Evolutionary conservation across 2,797 vertebrate genomes (phyloP).

Genomic region (Crenuchus spilurus): DNA sequence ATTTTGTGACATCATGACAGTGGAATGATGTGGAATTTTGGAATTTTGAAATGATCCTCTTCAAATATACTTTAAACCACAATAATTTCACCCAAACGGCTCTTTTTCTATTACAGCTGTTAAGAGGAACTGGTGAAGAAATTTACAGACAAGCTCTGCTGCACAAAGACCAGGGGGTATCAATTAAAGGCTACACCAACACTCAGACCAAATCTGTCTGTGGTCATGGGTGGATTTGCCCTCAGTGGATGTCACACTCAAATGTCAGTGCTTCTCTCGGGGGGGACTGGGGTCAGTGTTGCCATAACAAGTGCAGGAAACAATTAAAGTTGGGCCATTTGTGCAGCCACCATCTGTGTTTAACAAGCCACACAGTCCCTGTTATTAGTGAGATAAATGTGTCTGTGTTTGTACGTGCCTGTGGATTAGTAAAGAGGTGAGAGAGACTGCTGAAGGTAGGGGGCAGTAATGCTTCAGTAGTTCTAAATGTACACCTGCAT

Average conservation of each 20-base stretch:
- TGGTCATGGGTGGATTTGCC: slow-evolving; percentile 18
- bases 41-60: too few species aligned
- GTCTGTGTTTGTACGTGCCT: neutral
- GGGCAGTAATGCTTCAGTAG: slow-evolving; percentile 45
- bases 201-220: neutral
- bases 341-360: slow-evolving; percentile 59
- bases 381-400: slow-evolving; percentile 43
- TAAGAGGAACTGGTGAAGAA: neutral
- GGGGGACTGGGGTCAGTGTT: slow-evolving; percentile 9
- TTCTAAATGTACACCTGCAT: slow-evolving; percentile 18
- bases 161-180: neutral
- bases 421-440: neutral
- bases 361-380: slow-evolving; percentile 51
- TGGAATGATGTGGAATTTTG: too few species aligned
- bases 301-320: slow-evolving; percentile 28
- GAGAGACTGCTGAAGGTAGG: slow-evolving; percentile 32
- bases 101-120: neutral
- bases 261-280: slow-evolving; percentile 3
- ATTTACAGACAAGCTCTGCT: neutral
- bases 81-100: neutral
- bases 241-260: neutral
- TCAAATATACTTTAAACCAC: slow-evolving; percentile 15
- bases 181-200: slow-evolving; percentile 13
- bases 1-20: too few species aligned
- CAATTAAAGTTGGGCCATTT: slow-evolving; percentile 45